Conservation (phyloP, 2,113 vertebrate species). For the Cepphus grylle region DNA sequence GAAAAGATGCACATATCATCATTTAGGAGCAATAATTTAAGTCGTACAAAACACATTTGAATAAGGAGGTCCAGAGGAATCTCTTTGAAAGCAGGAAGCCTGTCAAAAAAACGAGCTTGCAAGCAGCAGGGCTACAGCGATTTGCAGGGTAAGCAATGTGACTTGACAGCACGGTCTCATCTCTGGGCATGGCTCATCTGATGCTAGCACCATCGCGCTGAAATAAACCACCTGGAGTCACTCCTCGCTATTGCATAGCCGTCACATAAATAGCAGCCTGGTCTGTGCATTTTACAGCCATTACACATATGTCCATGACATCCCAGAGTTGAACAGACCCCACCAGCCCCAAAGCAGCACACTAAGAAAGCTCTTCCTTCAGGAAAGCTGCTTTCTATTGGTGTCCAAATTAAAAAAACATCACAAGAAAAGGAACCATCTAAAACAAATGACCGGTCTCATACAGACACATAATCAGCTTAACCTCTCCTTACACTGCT, state of each 20-base stretch:
- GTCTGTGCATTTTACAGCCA: constrained; percentile 50
- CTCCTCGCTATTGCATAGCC: background rate
- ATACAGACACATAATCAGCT: background rate
- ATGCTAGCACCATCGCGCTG: background rate
- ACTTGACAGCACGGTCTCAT: background rate
- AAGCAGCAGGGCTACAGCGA: fast-evolving
- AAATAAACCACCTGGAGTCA: constrained; percentile 67
- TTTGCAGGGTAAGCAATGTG: background rate
- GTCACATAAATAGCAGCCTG: background rate
- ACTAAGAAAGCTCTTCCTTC: constrained; percentile 6
- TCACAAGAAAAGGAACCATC: background rate
- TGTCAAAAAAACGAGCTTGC: background rate
- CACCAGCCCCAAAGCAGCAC: constrained; percentile 5
- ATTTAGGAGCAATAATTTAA: background rate
- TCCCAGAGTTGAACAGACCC: constrained; percentile 12
- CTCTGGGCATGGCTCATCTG: background rate
- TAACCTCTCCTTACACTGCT: background rate
- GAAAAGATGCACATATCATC: background rate
- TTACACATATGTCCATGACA: constrained; percentile 12
- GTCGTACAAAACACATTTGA: background rate
- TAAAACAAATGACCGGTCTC: background rate
- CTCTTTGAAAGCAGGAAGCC: background rate
- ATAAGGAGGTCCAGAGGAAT: background rate
- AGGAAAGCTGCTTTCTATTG: constrained; percentile 36
- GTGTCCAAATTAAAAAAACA: background rate